These are phyloP conservation scores for Ornithoptera priamus DNA, from an alignment of 2,888 invertebrate genomes.

Conservation along the genomic window DNA sequence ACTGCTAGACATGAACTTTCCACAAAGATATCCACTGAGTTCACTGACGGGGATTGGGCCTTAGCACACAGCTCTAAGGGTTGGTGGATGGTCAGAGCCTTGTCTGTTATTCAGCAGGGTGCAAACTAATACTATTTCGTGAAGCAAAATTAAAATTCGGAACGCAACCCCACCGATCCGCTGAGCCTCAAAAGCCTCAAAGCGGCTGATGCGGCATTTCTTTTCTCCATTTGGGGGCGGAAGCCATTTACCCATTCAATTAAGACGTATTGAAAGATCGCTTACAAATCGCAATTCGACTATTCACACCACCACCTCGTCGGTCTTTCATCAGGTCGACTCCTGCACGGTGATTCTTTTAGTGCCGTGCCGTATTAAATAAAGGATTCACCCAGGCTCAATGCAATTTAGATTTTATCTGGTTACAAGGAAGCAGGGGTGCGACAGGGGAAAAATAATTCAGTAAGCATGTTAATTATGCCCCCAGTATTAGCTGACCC, in stretches of 20 bases:
- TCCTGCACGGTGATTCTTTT: too few species aligned
- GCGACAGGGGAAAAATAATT: conserved; percentile 7
- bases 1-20: too few species aligned
- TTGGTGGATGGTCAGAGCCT: too few species aligned
- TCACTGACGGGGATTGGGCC: too few species aligned
- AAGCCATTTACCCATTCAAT: not conserved
- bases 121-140: not conserved
- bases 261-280: not conserved
- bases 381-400: too few species aligned
- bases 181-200: not conserved
- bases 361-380: too few species aligned
- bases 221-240: not conserved
- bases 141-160: not conserved
- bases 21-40: too few species aligned
- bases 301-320: not conserved
- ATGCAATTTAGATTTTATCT: too few species aligned
- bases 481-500: conserved; percentile 12
- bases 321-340: too few species aligned
- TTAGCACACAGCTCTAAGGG: too few species aligned
- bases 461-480: conserved; percentile 1
- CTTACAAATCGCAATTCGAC: not conserved
- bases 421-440: not conserved
- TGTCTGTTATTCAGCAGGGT: too few species aligned
- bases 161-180: conserved; percentile 1
- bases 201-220: not conserved